Percentiles rank a stretch among this genome's conserved stretches.
Evolutionary conservation across 1,140 invertebrate genomes (phyloP).

Genomic region (Neodiprion fabricii): DNA sequence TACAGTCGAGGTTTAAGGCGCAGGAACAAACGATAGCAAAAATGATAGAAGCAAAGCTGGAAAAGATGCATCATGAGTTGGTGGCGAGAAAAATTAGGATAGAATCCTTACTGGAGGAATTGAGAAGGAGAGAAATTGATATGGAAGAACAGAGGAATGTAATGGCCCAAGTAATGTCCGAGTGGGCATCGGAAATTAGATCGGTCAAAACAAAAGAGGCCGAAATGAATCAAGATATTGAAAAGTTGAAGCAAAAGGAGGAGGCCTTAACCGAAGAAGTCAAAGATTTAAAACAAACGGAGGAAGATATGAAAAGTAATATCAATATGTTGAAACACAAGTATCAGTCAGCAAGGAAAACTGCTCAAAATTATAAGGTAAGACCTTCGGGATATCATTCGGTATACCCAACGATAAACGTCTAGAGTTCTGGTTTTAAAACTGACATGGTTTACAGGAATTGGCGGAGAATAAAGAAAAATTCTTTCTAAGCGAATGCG

Average conservation of each 20-base stretch:
- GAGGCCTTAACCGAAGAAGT: slow-evolving; percentile 36
- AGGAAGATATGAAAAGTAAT: slow-evolving; percentile 40
- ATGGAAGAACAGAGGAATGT: slow-evolving; percentile 47
- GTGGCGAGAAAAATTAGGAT: slow-evolving; percentile 42
- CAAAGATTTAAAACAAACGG: slow-evolving; percentile 38
- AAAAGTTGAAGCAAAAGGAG: slow-evolving; percentile 36
- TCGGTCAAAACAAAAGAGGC: slow-evolving; percentile 40
- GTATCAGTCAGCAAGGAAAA: slow-evolving; percentile 46
- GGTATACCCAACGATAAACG: neutral
- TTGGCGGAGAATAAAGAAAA: slow-evolving; percentile 44
- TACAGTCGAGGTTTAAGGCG: slow-evolving; percentile 45
- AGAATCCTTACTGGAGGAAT: slow-evolving; percentile 39
- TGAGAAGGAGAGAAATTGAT: slow-evolving; percentile 43
- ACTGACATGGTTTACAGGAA: slow-evolving; percentile 36
- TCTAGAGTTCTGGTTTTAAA: neutral
- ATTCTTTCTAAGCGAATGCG: slow-evolving; percentile 42
- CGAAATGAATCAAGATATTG: slow-evolving; percentile 40
- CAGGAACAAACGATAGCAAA: slow-evolving; percentile 47
- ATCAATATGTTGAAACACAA: slow-evolving; percentile 42
- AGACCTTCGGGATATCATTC: neutral
- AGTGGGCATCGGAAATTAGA: slow-evolving; percentile 47
- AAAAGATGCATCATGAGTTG: slow-evolving; percentile 43
- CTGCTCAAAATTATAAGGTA: slow-evolving; percentile 54
- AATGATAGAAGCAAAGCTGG: slow-evolving; percentile 43
- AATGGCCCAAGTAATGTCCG: slow-evolving; percentile 49